A percentile compares a stretch with the other conserved stretches of the same genome.
phyloP scores from a whole-genome alignment of 2,888 invertebrate species.

The Tolmerus cingulatus region DNA sequence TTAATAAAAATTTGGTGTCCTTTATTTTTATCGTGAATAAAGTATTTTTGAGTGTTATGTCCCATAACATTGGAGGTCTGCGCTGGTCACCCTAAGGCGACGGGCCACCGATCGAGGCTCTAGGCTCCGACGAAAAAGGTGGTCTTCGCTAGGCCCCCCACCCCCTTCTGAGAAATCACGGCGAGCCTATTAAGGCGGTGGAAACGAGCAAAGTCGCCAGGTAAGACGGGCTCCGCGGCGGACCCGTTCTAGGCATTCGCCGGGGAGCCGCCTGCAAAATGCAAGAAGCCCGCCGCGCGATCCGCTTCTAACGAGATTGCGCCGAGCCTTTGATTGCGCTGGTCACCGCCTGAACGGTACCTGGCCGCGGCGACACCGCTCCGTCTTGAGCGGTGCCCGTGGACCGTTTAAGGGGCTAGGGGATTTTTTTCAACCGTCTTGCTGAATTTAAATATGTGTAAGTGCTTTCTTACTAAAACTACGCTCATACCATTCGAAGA shows the following conservation, averaged over 20 bases:
- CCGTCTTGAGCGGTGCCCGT: not conserved
- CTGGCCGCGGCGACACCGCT: not conserved
- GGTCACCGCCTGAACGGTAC: not conserved
- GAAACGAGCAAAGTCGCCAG: not conserved
- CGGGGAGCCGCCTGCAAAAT: not conserved
- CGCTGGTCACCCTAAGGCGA: not conserved
- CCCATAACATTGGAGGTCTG: too few relatives aligned
- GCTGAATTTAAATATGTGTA: too few relatives aligned
- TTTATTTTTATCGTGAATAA: too few relatives aligned
- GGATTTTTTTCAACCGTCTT: not conserved
- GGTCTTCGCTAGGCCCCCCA: not conserved
- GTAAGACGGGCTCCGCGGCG: not conserved
- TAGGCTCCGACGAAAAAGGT: not conserved
- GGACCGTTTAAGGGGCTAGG: not conserved
- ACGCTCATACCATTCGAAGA: not conserved
- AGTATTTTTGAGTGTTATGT: too few relatives aligned
- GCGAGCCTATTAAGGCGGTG: not conserved
- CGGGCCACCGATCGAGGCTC: not conserved
- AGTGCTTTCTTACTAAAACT: not conserved
- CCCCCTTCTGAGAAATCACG: not conserved
- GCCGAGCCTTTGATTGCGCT: not conserved
- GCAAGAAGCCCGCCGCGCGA: not conserved
- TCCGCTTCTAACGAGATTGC: not conserved
- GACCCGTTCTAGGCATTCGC: not conserved
- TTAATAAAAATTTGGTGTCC: too few relatives aligned